Conservation (phyloP, 1,140 invertebrate genomes). For the Contarinia nasturtii region DNA sequence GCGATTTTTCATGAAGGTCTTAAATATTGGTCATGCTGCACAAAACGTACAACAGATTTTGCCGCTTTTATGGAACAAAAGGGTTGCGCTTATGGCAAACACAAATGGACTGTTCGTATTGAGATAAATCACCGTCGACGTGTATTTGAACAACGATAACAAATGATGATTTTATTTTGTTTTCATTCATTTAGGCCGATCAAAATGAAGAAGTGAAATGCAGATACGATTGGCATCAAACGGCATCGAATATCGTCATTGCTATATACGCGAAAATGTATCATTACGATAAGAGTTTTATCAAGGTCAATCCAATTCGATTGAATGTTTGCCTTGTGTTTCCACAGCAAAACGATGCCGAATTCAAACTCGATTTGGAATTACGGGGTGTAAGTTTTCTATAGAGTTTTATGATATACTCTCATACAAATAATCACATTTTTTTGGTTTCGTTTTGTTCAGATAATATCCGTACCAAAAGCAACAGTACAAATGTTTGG, state of each 20-base stretch:
- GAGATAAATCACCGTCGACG: too few species aligned
- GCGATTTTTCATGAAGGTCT: slow-evolving; percentile 96
- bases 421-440: slow-evolving; percentile 5
- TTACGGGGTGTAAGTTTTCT: slow-evolving; percentile 55
- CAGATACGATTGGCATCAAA: slow-evolving; percentile 88
- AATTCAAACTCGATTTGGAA: slow-evolving; percentile 64
- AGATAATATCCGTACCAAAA: slow-evolving; percentile 49
- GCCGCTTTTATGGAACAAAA: slow-evolving; percentile 74
- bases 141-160: too few species aligned
- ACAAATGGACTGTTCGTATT: slow-evolving; percentile 72
- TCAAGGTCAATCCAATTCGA: slow-evolving; percentile 73
- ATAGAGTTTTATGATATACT: slow-evolving; percentile 3
- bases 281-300: slow-evolving; percentile 46
- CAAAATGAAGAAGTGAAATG: slow-evolving; percentile 38
- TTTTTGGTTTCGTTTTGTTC: slow-evolving; percentile 9
- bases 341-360: slow-evolving; percentile 48
- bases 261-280: slow-evolving; percentile 84
- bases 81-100: slow-evolving; percentile 63
- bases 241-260: slow-evolving; percentile 57
- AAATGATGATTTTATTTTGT: background rate
- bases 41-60: slow-evolving; percentile 86
- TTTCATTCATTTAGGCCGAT: slow-evolving; percentile 1
- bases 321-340: slow-evolving; percentile 62
- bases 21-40: slow-evolving; percentile 96
- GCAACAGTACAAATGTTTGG: slow-evolving; percentile 62